Evolutionary conservation across 2,797 vertebrate species (phyloP), one percentile per base, ranked within the genome.

Genomic region (Eidolon dupreanum): DNA sequence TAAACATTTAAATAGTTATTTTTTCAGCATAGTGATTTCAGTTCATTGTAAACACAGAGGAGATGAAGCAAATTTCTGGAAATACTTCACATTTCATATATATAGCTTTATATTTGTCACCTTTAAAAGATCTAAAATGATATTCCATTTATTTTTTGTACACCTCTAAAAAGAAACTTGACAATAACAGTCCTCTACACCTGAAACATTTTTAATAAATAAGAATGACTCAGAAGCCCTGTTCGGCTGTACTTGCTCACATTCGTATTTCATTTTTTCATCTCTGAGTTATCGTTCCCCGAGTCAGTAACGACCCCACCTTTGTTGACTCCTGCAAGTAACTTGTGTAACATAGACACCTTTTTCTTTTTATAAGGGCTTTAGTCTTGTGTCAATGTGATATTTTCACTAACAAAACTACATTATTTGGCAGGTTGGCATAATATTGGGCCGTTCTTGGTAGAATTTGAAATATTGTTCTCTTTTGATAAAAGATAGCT

Each of bases 111-210:
- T 26, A 77, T 22, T 88, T 90, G 19, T 75, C 41, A 66, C 38
- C 61, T 94, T 59, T 79, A 43, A 92, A 92, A 91, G 51, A 85
- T 96, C 43, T 95, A 61, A 90, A 81, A 81, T 95, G 28, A 83
- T 92, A 78, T 36, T 70, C 28, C 38, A 81, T 63, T 86, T 88
- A 71, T 36, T 94, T 88, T 81, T 61, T 66, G 6, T 75, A 10
- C 15, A 65, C 36, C 59, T 93, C 4, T 49, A 65, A 74, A 90
- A 88, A 31, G 11, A 70, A 55, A 71, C 19, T 90, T 86, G 38
- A 53, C 28, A 78, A 19, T n/a, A 46, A 46, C 36, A 93, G 3
- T 68, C 61, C 16, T 77, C 74, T 83, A 41, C 78, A 43, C 53
- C 51, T 68, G 57, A 79, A 90, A 90, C 43, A 88, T 63, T 12